Conservation (phyloP, 1,140 invertebrate species). For the Brachionus calyciflorus region DNA sequence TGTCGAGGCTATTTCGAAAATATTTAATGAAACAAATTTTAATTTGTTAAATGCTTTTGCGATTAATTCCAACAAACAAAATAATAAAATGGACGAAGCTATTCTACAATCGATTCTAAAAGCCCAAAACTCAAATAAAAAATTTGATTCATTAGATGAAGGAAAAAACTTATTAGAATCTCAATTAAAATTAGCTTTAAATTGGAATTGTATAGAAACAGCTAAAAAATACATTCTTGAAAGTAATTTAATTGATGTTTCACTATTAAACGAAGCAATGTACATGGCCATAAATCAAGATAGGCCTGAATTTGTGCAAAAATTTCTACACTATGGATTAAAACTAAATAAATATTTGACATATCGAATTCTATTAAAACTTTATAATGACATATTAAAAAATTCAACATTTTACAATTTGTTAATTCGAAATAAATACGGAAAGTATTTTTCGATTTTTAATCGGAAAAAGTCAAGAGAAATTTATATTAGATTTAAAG, state of each 20-base stretch:
- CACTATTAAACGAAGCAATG: constrained; percentile 59
- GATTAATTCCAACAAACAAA: not conserved
- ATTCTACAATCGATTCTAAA: constrained; percentile 15
- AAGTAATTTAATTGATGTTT: not conserved
- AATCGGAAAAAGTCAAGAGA: not conserved
- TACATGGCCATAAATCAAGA: constrained; percentile 60
- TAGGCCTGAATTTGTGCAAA: constrained; percentile 60
- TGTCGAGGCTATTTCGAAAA: not conserved
- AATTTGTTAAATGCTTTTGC: not conserved
- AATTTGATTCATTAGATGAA: not conserved
- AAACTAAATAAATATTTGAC: constrained; percentile 60
- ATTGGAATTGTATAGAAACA: constrained; percentile 96
- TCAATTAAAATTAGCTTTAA: constrained; percentile 67
- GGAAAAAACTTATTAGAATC: not conserved
- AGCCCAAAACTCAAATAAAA: not conserved
- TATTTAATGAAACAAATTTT: not conserved
- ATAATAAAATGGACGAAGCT: constrained; percentile 5
- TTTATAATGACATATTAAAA: constrained; percentile 57
- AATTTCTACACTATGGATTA: constrained; percentile 61
- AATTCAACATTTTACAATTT: constrained; percentile 2
- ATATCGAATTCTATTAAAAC: constrained; percentile 52
- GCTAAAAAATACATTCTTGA: constrained; percentile 78
- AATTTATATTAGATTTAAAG: too few relatives aligned
- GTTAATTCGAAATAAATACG: not conserved
- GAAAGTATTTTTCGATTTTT: not conserved